Evolutionary conservation across 2,113 vertebrate genomes (phyloP).

Genomic region (Myodes glareolus): DNA sequence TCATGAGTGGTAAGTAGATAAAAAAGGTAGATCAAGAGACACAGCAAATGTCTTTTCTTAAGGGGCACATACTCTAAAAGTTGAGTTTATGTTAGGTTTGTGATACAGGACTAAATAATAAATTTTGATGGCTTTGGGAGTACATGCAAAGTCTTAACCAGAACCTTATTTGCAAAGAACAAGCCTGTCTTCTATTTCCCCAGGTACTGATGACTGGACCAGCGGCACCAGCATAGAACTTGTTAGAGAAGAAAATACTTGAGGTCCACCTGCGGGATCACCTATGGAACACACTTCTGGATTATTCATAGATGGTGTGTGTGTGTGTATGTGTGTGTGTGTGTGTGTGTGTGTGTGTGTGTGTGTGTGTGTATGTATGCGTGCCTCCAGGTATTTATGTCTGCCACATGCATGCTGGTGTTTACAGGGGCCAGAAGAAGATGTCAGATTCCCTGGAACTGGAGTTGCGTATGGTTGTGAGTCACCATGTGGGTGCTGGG

Average conservation of each 20-base stretch:
- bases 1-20: constrained; percentile 16
- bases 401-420: background rate
- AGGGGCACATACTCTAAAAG: background rate
- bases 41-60: background rate
- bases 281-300: background rate
- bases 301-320: background rate
- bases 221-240: background rate
- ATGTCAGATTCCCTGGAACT: background rate
- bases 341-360: background rate
- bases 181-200: background rate
- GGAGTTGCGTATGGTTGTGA: background rate
- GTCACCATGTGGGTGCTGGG: background rate
- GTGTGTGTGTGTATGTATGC: too few species aligned
- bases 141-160: background rate
- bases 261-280: background rate
- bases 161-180: background rate
- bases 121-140: constrained; percentile 30
- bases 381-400: background rate
- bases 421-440: background rate
- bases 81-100: background rate
- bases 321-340: background rate
- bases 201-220: background rate
- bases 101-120: background rate
- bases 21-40: constrained; percentile 36
- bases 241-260: background rate